phyloP scores from a whole-genome alignment of 2,888 invertebrate genomes.

The Rhamphomyia laevipes region DNA sequence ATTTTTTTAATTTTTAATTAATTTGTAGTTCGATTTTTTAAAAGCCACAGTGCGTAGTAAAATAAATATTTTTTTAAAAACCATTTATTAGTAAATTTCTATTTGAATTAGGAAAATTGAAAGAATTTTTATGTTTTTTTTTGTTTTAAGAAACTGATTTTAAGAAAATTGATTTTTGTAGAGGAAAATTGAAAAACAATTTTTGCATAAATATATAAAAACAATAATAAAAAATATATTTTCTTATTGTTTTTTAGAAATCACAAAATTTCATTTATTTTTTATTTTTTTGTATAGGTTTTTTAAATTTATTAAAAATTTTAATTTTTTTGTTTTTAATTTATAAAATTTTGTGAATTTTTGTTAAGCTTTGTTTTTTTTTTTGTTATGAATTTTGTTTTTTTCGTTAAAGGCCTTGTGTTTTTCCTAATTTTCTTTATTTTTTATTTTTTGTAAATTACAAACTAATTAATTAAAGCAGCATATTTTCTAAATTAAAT shows the following conservation, averaged over 20 bases:
- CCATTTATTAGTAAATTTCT: too few relatives aligned
- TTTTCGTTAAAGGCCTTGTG: constrained; percentile 9
- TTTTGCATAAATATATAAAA: too few relatives aligned
- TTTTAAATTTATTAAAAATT: constrained; percentile 3
- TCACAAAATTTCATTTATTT: constrained; percentile 7
- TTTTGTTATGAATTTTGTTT: constrained; percentile 15
- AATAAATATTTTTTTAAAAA: too few relatives aligned
- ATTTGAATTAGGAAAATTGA: too few relatives aligned
- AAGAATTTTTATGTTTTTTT: too few relatives aligned
- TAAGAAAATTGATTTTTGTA: too few relatives aligned
- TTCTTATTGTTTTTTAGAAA: constrained; percentile 6
- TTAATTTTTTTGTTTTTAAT: constrained; percentile 1
- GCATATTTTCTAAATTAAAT: too few relatives aligned
- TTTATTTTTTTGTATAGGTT: constrained; percentile 1
- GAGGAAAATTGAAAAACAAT: too few relatives aligned
- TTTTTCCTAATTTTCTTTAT: constrained; percentile 5
- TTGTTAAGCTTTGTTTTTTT: constrained; percentile 14
- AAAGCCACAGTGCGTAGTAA: too few relatives aligned
- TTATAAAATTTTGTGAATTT: constrained; percentile 13
- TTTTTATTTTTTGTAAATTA: constrained; percentile 5
- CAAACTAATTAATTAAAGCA: constrained; percentile 4
- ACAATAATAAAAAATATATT: background rate
- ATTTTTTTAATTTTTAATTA: too few relatives aligned
- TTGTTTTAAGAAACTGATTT: too few relatives aligned
- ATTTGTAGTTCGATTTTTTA: too few relatives aligned